These are phyloP conservation scores for Meloidogyne floridensis DNA, from an alignment of 1,140 invertebrate genomes.

Conservation along the genomic window DNA sequence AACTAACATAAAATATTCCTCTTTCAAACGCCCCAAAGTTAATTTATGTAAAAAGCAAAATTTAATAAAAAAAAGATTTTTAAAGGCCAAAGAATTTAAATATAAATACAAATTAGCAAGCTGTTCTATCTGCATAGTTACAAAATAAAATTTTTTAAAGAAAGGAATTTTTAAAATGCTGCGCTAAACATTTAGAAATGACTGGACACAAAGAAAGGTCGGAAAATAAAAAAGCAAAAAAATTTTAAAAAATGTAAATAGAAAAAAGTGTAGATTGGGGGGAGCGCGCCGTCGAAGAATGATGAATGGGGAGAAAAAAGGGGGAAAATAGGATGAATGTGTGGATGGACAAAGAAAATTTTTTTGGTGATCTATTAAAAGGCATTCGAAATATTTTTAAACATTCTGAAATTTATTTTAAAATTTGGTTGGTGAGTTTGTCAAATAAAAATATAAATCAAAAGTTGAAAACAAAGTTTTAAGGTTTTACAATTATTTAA, in stretches of 20 bases:
- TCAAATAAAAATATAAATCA: no score
- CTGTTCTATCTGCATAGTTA: not conserved
- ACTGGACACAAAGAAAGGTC: not conserved
- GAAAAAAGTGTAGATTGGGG: not conserved
- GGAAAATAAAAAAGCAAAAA: not conserved
- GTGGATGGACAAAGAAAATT: no score
- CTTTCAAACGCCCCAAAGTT: not conserved
- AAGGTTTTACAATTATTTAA: no score
- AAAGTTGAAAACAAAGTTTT: no score
- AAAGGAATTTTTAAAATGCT: conserved; percentile 5
- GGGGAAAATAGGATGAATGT: not conserved
- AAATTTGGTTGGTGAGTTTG: no score
- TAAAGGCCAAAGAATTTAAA: not conserved
- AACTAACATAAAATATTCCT: not conserved
- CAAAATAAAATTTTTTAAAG: not conserved
- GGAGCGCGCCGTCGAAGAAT: not conserved
- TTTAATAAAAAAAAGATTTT: conserved; percentile 3
- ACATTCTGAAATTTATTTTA: no score
- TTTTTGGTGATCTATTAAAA: no score
- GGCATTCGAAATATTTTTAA: no score
- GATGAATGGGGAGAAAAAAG: not conserved
- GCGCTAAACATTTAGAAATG: not conserved
- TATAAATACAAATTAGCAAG: not conserved
- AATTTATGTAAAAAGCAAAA: conserved; percentile 10
- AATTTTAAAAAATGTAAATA: not conserved